These are phyloP conservation scores for Babylonia areolata DNA, from an alignment of 1,140 invertebrate species.

Conservation along the genomic window DNA sequence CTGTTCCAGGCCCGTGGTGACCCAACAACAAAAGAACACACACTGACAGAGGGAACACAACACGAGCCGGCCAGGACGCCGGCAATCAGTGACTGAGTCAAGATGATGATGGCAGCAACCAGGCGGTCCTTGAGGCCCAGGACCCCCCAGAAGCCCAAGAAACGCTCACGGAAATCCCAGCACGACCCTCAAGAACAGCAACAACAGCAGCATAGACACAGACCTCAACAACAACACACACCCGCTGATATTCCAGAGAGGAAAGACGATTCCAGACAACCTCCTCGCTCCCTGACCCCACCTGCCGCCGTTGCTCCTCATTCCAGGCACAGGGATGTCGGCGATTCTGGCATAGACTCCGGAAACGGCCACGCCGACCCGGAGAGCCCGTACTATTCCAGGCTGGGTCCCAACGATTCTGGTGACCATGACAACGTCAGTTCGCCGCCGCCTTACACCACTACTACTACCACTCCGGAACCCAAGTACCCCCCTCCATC, in stretches of 20 bases:
- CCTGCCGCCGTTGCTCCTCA: neutral
- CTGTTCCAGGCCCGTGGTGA: neutral
- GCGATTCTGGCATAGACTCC: constrained; percentile 13
- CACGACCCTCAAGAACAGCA: neutral
- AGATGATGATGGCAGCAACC: constrained; percentile 18
- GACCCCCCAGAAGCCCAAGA: neutral
- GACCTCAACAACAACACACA: neutral
- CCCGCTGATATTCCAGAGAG: neutral
- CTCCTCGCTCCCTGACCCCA: neutral
- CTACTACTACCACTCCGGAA: too few species aligned
- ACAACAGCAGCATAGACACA: too few species aligned
- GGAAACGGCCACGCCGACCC: constrained; percentile 2
- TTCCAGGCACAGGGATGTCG: neutral
- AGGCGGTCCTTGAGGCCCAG: neutral
- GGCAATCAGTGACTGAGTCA: too few species aligned
- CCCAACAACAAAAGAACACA: neutral
- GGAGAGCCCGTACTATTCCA: neutral
- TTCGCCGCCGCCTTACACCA: too few species aligned
- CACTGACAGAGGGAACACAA: neutral
- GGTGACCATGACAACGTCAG: too few species aligned
- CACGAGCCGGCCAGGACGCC: too few species aligned
- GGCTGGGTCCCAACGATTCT: neutral
- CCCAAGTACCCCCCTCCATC: too few species aligned
- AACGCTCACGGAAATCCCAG: neutral
- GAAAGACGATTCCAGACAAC: neutral